phyloP scores from a whole-genome alignment of 1,140 invertebrate species.

The Anastrepha obliqua region DNA sequence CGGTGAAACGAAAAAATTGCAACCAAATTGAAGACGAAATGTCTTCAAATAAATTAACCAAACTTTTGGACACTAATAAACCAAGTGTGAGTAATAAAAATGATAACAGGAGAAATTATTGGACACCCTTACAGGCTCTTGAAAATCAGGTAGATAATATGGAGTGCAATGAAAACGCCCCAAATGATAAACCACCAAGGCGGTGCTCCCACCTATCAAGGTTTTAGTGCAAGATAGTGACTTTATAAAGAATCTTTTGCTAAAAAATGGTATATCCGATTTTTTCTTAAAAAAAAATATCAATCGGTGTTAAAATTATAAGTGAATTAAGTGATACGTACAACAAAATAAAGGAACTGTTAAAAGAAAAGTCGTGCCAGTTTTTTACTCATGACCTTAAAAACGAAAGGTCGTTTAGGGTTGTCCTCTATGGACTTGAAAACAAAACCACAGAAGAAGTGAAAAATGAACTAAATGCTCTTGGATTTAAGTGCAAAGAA shows the following conservation, averaged over 20 bases:
- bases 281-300: slow-evolving; percentile 3
- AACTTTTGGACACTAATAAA: not conserved
- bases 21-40: not conserved
- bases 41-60: not conserved
- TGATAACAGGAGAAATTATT: not conserved
- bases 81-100: slow-evolving; percentile 1
- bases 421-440: slow-evolving; percentile 3
- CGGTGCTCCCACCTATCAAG: not conserved
- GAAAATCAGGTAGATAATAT: not conserved
- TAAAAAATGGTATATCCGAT: not conserved
- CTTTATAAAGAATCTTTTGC: not conserved
- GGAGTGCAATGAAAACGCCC: not conserved
- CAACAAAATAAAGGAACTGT: slow-evolving; percentile 22
- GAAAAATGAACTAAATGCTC: no score
- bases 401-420: slow-evolving; percentile 6
- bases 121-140: not conserved
- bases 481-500: no score
- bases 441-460: no score
- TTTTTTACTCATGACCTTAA: not conserved
- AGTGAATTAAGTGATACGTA: not conserved
- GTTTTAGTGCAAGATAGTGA: not conserved
- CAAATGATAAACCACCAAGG: not conserved
- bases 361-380: not conserved
- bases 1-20: no score
- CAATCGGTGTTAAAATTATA: not conserved